Base-by-base conservation (phyloP, 2,888 invertebrate genomes). In the Ochropleura leucogaster region DNA sequence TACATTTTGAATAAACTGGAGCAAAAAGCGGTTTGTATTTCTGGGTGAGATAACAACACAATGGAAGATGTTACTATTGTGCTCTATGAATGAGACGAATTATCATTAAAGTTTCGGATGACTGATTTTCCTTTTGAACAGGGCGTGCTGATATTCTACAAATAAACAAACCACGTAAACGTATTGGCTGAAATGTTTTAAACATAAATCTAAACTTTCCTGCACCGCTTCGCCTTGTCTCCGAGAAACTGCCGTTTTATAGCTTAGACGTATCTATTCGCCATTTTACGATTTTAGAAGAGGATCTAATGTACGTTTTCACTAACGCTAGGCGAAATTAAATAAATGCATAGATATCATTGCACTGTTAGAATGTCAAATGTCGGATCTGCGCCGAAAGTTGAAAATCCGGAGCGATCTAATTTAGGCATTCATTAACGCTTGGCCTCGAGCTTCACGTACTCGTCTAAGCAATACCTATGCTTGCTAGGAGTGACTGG, bases 191-290 rank as follows among this genome's bases (percentile, higher is more conserved):
- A 51, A 73, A 79, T 77, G 76, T 73, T 79, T 82, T 57, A 42
- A 78, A 85, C 81, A 75, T 81, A 85, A 78, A 81, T 81, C 69
- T 72, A 77, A 85, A 84, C 74, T 85, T 83, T 85, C 79, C 72
- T 62, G 78, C 76, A 77, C 60, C 73, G 63, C 66, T 68, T 65
- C 57, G 73, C 68, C 67, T 49, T 68, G 78, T 85, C 85, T 81
- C 81, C 67, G 67, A 77, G 68, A 57, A 72, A 83, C 78, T 74
- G 79, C 65, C 51, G 60, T 82, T 86, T 83, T 85, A 86, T 74
- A 82, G 75, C 85, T 80, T 75, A 79, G 77, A 83, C 78, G 51
- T 74, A 74, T 30, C 63, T 63, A 69, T 66, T 67, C 47, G 49
- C 62, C 51, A 62, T 79, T 81, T 86, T 78, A 81, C 78, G 68